Base-by-base conservation (phyloP, 2,888 invertebrate species). In the Agrilus mali region DNA sequence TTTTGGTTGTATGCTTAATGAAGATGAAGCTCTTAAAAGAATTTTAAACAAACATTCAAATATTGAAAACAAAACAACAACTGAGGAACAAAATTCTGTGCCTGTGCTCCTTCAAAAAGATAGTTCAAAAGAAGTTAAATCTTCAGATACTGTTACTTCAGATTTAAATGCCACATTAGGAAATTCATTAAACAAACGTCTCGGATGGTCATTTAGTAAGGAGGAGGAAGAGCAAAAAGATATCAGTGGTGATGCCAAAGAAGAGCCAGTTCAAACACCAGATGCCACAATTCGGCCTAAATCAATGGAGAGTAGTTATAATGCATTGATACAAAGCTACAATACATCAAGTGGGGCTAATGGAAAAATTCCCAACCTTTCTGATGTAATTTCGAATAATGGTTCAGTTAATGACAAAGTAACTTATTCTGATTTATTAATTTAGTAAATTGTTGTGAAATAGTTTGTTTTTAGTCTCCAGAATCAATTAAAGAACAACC, bases 1-100 rank as follows among this genome's bases (percentile, higher is more conserved):
- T 52, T 59, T 76, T 38, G 72, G 73, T 6, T 65, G 67, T 50
- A 70, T 73, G 63, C 56, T 74, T 35, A 76, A 77, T 58, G 82
- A 83, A 61, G 82, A 84, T 58, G 83, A 83, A 60, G 82, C 81
- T 16, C 64, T 85, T 33, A 75, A 78, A 60, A 80, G 79, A 34
- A 82, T 85, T 52, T 65, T 85, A 36, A 73, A 72, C 16, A 74
- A 71, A 60, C 60, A 65, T 62, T 47, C 40, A 35, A 27, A 32
- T 12, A 16, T 16, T n/a, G 34, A 49, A 32, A 42, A 40, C 15
- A 34, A 31, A 17, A 42, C 41, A 17, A 41, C 20, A 6, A 36
- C 46, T 14, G 43, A 41, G 36, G 39, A 40, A 8, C 43, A 33
- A 37, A 33, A 31, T 36, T 43, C 44, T 44, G 46, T 41, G 10